phyloP scores from a whole-genome alignment of 2,113 vertebrate species.

The Platycercus adscitus region DNA sequence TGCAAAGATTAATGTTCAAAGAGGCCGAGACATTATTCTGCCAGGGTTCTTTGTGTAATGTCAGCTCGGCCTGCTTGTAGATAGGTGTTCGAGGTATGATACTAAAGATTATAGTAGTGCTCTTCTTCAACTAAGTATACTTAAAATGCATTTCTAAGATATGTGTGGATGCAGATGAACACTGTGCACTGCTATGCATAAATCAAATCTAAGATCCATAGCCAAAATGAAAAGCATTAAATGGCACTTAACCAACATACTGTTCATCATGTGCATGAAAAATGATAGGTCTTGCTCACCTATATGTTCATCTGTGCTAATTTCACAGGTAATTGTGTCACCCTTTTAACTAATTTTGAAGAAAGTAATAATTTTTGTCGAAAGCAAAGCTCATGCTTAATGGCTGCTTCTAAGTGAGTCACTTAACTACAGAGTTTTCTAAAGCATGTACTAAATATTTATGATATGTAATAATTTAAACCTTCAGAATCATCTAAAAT shows the following conservation, averaged over 20 bases:
- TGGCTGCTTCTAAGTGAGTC: background rate
- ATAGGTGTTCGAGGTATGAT: background rate
- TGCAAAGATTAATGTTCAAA: background rate
- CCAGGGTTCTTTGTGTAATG: background rate
- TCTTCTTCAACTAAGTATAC: background rate
- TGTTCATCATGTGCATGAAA: background rate
- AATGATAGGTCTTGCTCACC: background rate
- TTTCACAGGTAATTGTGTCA: background rate
- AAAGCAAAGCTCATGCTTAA: background rate
- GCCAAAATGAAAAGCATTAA: background rate
- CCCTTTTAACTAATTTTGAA: background rate
- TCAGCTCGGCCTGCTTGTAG: background rate
- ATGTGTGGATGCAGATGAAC: background rate
- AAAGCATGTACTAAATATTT: background rate
- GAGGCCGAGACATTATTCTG: background rate
- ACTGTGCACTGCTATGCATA: background rate
- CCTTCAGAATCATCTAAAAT: background rate
- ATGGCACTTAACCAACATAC: background rate
- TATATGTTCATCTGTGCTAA: background rate
- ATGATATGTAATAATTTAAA: background rate
- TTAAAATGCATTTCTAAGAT: background rate
- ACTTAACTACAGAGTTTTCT: background rate
- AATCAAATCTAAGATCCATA: background rate
- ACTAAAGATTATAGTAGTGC: background rate
- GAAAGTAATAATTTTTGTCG: background rate